These are phyloP conservation scores for Heterodera carotae DNA, from an alignment of 1,140 invertebrate species.

Conservation along the genomic window DNA sequence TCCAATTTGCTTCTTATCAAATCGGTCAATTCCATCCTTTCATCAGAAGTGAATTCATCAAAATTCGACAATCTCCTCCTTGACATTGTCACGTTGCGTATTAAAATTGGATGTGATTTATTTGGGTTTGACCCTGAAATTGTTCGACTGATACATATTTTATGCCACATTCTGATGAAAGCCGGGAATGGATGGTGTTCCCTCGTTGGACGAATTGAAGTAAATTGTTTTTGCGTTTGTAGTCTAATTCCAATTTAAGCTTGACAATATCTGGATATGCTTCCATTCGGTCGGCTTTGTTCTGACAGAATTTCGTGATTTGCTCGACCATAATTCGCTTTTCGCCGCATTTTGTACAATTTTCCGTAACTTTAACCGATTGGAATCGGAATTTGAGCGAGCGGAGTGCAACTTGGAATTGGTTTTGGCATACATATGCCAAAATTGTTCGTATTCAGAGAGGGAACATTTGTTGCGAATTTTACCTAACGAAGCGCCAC, in stretches of 20 bases:
- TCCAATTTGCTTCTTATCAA: neutral
- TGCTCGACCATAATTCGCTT: neutral
- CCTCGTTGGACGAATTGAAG: neutral
- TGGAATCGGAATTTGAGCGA: constrained; percentile 4
- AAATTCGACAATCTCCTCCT: neutral
- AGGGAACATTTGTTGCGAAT: constrained; percentile 2
- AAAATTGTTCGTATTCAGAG: neutral
- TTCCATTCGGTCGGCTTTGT: neutral
- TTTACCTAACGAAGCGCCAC: neutral
- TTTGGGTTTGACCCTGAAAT: neutral
- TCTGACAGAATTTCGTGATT: constrained; percentile 11
- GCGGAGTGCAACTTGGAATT: constrained; percentile 2
- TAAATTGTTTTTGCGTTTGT: too few species aligned
- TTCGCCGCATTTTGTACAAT: constrained; percentile 13
- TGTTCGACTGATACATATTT: neutral
- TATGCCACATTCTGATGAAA: constrained; percentile 3
- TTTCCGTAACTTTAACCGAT: constrained; percentile 6
- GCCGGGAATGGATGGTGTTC: neutral
- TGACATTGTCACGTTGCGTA: neutral
- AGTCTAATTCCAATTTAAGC: neutral
- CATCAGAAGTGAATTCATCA: neutral
- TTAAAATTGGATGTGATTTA: neutral
- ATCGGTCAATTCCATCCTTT: neutral
- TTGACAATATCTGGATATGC: constrained; percentile 2
- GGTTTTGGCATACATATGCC: constrained; percentile 1